Conservation (phyloP, 2,888 invertebrate genomes). For the Blastobasis lacticolella region DNA sequence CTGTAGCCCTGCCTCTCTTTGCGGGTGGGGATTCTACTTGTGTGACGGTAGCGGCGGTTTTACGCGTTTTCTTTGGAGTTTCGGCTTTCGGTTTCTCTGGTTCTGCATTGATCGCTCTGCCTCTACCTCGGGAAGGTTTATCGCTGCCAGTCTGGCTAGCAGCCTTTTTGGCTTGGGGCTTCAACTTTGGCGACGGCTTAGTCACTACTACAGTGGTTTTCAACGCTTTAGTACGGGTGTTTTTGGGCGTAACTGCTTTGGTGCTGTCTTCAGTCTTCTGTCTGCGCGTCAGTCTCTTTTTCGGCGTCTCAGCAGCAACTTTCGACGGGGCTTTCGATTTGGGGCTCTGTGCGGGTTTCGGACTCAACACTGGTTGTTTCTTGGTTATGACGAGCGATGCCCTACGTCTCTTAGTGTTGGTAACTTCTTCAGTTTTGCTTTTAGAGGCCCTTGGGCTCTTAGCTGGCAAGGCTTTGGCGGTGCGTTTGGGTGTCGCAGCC, state of each 20-base stretch:
- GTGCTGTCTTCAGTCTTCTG: conserved; percentile 4
- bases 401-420: conserved; percentile 25
- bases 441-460: conserved; percentile 8
- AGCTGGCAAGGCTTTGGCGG: conserved; percentile 2
- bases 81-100: neutral
- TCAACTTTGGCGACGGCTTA: conserved; percentile 35
- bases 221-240: conserved; percentile 24
- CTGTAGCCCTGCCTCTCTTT: conserved; percentile 1
- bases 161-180: conserved; percentile 20
- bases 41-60: neutral
- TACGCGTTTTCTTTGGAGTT: neutral
- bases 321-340: conserved; percentile 7
- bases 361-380: conserved; percentile 35
- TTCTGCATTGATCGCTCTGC: neutral
- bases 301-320: conserved; percentile 12
- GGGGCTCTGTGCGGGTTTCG: conserved; percentile 12
- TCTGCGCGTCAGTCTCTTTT: conserved; percentile 21
- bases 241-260: conserved; percentile 27
- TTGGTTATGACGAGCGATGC: conserved; percentile 36
- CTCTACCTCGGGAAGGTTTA: neutral
- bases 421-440: neutral
- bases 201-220: conserved; percentile 24
- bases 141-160: neutral
- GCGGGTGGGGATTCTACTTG: neutral
- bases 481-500: conserved; percentile 2